Evolutionary conservation across 2,113 vertebrate species (phyloP).

Genomic region (Heliornis fulica): DNA sequence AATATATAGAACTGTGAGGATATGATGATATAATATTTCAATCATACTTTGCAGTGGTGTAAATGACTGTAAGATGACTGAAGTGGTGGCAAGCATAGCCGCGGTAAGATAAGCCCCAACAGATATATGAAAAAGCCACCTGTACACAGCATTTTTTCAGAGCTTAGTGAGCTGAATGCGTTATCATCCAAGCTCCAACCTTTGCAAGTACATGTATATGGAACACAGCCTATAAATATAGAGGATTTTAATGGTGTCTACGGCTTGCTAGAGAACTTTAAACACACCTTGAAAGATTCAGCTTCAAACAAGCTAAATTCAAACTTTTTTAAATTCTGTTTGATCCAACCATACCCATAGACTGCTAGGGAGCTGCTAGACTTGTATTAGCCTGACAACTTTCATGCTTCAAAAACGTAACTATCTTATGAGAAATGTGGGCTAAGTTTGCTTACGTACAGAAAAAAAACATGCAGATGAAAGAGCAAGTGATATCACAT

Average conservation of each 20-base stretch:
- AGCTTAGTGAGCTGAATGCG: background rate
- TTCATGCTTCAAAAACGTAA: background rate
- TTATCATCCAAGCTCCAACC: background rate
- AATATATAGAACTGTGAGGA: background rate
- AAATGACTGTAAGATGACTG: background rate
- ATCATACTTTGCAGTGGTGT: background rate
- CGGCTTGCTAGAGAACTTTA: background rate
- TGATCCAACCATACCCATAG: background rate
- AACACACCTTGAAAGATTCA: background rate
- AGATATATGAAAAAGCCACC: background rate
- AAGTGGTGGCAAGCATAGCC: background rate
- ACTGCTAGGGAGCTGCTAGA: background rate
- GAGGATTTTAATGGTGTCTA: background rate
- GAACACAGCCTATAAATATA: background rate
- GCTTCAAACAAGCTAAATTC: background rate
- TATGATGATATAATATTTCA: background rate
- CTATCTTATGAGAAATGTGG: background rate
- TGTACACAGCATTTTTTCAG: background rate
- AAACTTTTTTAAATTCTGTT: background rate
- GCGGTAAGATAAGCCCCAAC: background rate
- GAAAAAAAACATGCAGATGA: background rate
- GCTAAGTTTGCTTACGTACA: background rate
- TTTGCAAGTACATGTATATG: background rate
- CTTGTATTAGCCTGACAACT: background rate
- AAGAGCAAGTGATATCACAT: background rate